A percentile compares a stretch with the other conserved stretches of the same genome.
phyloP scores from a whole-genome alignment of 1,140 invertebrate genomes.

The Ericerus pela region DNA sequence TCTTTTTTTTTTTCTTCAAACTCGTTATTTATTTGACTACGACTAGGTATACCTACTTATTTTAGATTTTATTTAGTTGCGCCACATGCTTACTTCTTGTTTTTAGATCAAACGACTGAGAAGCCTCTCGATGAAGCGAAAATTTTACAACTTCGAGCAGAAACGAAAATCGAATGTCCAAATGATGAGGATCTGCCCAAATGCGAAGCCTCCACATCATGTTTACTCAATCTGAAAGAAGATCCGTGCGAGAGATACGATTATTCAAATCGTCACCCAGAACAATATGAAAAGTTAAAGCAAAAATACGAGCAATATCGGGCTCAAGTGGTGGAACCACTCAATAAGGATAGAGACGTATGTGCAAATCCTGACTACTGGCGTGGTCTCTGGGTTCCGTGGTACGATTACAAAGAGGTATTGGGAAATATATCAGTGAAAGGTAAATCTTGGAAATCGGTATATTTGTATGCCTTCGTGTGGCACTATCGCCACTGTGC shows the following conservation, averaged over 20 bases:
- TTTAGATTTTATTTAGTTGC: too few relatives aligned
- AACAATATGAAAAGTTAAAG: constrained; percentile 34
- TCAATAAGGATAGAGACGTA: neutral
- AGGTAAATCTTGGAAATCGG: too few relatives aligned
- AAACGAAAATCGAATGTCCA: constrained; percentile 29
- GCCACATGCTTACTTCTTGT: too few relatives aligned
- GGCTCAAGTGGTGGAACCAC: neutral
- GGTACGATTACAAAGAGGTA: neutral
- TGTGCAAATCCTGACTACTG: neutral
- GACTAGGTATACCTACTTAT: too few relatives aligned
- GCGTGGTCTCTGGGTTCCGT: neutral
- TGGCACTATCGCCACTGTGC: too few relatives aligned
- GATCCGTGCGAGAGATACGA: constrained; percentile 67
- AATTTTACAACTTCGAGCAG: neutral
- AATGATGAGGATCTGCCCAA: neutral
- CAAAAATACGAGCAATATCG: constrained; percentile 33
- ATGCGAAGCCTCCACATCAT: constrained; percentile 40
- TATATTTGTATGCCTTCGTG: too few relatives aligned
- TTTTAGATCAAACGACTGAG: too few relatives aligned
- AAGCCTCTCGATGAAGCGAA: too few relatives aligned
- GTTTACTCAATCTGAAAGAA: constrained; percentile 51
- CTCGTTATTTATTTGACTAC: too few relatives aligned
- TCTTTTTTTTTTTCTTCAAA: too few relatives aligned
- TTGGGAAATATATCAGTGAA: too few relatives aligned
- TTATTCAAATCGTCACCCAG: constrained; percentile 36